Evolutionary conservation across 2,113 vertebrate genomes (phyloP), one percentile per base, ranked within the genome.

Genomic region (Dasyprocta punctata): DNA sequence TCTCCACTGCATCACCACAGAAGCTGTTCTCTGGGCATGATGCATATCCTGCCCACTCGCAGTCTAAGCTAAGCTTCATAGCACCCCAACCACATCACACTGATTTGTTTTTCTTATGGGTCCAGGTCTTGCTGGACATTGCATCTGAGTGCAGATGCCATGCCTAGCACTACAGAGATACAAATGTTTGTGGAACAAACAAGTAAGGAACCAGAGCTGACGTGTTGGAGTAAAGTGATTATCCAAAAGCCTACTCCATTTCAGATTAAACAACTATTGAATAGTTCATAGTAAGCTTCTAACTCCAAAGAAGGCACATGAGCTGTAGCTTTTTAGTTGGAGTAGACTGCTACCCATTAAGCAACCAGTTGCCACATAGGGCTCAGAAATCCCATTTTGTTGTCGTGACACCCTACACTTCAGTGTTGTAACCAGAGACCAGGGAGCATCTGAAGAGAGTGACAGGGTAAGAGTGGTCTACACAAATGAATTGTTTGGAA

Each of bases 121-220:
- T 58, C 36, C 5, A 38, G 75, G 22, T 56, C 54, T 49, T 61
- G 14, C 20, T 36, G 71, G 77, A 36, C 41, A 3, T 13, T 3
- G 56, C 12, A 36, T 19, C 71, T 92, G 71, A 94, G 65, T 1
- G 22, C 28, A 49, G 24, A 26, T 1, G 3, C 49, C 38, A 33
- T 44, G 10, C 58, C 81, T n/a, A 26, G n/a, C 38, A 49, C 61
- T 71, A 87, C 44, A n/a, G 61, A 56, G 41, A 13, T 6, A 14
- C 19, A 44, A 33, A 92, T 90, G 12, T 95, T 60, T 83, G 86
- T 83, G 47, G 75, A 67, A 24, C 58, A 58, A 83, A 56, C 47
- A 28, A 69, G 63, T 58, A 38, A 44, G 28, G 77, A 92, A 73
- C 30, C 49, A 36, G 41, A 52, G 49, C 44, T 86, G 12, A 49